Evolutionary conservation across 92 coral and sea anemone genomes (phyloP), one percentile per base, ranked within the genome.

Genomic region (Anthopleura xanthogrammica): DNA sequence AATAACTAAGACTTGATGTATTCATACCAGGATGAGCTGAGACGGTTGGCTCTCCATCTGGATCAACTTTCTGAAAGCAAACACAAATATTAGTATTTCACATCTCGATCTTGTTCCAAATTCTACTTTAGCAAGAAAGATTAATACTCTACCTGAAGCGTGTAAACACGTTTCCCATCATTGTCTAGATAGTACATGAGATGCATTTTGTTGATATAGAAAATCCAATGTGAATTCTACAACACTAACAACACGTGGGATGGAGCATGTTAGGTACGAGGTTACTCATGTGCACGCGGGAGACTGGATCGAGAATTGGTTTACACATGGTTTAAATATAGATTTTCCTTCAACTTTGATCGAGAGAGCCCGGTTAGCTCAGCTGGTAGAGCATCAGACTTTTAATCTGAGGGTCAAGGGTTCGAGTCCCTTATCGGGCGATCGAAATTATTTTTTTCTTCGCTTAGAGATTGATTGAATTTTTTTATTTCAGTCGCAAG

Each of bases 351-450:
- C 55, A 1, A 0, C 2, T 0, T 0, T 0, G 1, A 20, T 3
- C 77, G 22, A 1, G 94, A 66, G 96, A 83, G 98, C 98, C 98
- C 98, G 98, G 96, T 95, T 95, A 95, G 98, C 98, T 95, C 98
- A 95, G 98, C 91, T 90, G 98, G 98, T 95, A 95, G 98, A 95
- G 98, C 98, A 95, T 95, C 98, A 95, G 98, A 94, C 98, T 95
- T 95, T 95, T 95, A 95, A 95, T 95, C 98, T 95, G 98, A 95
- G 98, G 98, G 98, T 83, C 98, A 94, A 66, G 98, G 98, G 98
- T 95, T 95, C 98, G 83, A 95, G 98, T 93, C 98, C 98, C 98
- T 76, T 94, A 95, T 92, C 96, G 98, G 98, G 98, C 98, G 97
- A 16, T 66, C 73, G 81, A 1, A 16, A 12, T 14, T 41, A 88